Conservation (phyloP, 2,888 invertebrate genomes). For the Cheilosia soror region DNA sequence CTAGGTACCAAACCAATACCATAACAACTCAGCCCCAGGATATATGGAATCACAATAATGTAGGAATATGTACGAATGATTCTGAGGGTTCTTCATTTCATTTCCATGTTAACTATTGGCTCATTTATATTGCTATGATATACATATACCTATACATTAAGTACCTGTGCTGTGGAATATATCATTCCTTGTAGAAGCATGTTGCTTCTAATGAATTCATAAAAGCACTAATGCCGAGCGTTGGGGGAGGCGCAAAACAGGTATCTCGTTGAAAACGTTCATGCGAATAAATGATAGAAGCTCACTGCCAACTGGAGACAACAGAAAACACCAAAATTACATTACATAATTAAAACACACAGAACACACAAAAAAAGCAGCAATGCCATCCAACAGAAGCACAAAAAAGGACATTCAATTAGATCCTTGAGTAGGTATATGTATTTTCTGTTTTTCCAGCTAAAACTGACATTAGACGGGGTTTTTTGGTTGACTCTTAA, state of each 20-base stretch:
- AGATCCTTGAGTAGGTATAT: constrained; percentile 48
- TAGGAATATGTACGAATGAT: too few species aligned
- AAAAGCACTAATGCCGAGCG: constrained; percentile 28
- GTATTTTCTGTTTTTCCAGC: constrained; percentile 5
- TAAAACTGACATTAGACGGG: constrained; percentile 15
- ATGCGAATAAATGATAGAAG: constrained; percentile 37
- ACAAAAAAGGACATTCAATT: constrained; percentile 60
- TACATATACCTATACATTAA: not conserved
- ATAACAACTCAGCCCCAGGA: constrained; percentile 14
- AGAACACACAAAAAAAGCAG: not conserved
- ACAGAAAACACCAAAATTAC: constrained; percentile 55
- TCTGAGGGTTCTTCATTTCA: constrained; percentile 30
- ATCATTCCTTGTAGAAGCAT: constrained; percentile 6
- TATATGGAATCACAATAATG: not conserved
- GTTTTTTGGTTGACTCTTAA: constrained; percentile 36
- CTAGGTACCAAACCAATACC: not conserved
- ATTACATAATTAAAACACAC: constrained; percentile 59
- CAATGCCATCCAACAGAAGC: constrained; percentile 12
- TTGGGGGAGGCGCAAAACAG: constrained; percentile 5
- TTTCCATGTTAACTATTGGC: constrained; percentile 42
- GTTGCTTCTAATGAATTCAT: constrained; percentile 59
- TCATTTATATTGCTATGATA: constrained; percentile 15
- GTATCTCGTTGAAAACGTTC: constrained; percentile 34
- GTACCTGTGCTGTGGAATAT: not conserved
- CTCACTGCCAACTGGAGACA: constrained; percentile 56